A percentile compares a stretch with the other conserved stretches of the same genome.
These are phyloP conservation scores for Agapetus fuscipes DNA, from an alignment of 2,888 invertebrate genomes.

Conservation along the genomic window DNA sequence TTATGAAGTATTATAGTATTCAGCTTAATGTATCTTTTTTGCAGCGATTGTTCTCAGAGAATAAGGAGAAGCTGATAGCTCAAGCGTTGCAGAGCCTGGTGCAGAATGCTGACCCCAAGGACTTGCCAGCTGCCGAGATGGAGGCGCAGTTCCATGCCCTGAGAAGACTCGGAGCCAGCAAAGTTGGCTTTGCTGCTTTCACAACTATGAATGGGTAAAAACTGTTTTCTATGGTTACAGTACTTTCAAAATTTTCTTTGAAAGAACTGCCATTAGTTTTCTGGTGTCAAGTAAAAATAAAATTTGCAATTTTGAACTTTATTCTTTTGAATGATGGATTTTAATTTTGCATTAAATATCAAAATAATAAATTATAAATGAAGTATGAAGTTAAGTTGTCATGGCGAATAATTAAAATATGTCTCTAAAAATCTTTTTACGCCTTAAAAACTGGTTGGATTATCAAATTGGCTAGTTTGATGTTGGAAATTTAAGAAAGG, in stretches of 20 bases:
- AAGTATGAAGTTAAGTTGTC: too few relatives aligned
- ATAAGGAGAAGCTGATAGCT: constrained; percentile 94
- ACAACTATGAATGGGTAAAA: constrained; percentile 74
- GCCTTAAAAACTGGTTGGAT: too few relatives aligned
- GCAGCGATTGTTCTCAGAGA: constrained; percentile 93
- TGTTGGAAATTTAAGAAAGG: too few relatives aligned
- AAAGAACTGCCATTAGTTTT: too few relatives aligned
- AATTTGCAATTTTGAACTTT: neutral
- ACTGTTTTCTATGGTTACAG: constrained; percentile 1
- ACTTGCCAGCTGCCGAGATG: constrained; percentile 49
- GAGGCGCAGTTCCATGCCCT: constrained; percentile 95
- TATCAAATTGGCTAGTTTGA: too few relatives aligned
- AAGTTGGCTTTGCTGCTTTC: constrained; percentile 95
- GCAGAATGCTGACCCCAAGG: constrained; percentile 47
- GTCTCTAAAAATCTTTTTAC: too few relatives aligned
- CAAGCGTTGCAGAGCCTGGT: constrained; percentile 81
- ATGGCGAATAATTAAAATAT: too few relatives aligned
- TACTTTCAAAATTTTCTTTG: neutral
- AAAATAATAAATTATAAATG: too few relatives aligned
- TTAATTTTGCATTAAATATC: too few relatives aligned
- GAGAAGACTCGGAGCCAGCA: constrained; percentile 87
- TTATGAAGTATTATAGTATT: too few relatives aligned
- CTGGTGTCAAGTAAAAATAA: too few relatives aligned
- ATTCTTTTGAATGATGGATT: too few relatives aligned
- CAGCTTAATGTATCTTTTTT: constrained; percentile 30